Conservation (phyloP, 2,797 vertebrate genomes). For the Sternarchorhynchus goeldii region DNA sequence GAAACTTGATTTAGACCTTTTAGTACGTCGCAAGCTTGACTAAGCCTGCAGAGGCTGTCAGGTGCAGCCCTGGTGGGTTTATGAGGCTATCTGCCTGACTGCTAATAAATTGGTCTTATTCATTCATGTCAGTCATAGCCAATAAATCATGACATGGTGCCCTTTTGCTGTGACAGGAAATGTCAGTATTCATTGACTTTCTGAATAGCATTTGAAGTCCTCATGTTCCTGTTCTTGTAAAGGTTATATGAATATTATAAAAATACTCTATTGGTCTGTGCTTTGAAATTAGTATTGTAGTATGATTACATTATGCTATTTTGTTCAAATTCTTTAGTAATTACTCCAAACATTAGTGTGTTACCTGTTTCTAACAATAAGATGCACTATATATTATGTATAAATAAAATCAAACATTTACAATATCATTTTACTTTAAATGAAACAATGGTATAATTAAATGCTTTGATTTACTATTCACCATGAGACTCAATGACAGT, state of each 20-base stretch:
- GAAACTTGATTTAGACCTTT: constrained; percentile 14
- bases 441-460: too few species aligned
- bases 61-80: not conserved
- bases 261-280: not conserved
- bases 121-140: constrained; percentile 25
- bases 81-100: not conserved
- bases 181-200: constrained; percentile 37
- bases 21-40: constrained; percentile 5
- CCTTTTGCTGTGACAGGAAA: constrained; percentile 33
- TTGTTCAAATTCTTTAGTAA: too few species aligned
- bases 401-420: too few species aligned
- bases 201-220: constrained; percentile 8
- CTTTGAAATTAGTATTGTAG: not conserved
- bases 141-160: constrained; percentile 23
- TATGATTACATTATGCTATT: too few species aligned
- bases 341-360: too few species aligned
- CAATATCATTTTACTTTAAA: too few species aligned
- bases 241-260: not conserved
- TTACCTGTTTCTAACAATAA: too few species aligned
- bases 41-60: not conserved
- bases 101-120: constrained; percentile 7
- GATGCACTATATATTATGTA: too few species aligned
- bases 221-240: constrained; percentile 11
- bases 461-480: too few species aligned
- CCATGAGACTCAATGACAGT: too few species aligned